A percentile compares a stretch with the other conserved stretches of the same genome.
Evolutionary conservation across 2,888 invertebrate genomes (phyloP).

Genomic region (Encarsia formosa): DNA sequence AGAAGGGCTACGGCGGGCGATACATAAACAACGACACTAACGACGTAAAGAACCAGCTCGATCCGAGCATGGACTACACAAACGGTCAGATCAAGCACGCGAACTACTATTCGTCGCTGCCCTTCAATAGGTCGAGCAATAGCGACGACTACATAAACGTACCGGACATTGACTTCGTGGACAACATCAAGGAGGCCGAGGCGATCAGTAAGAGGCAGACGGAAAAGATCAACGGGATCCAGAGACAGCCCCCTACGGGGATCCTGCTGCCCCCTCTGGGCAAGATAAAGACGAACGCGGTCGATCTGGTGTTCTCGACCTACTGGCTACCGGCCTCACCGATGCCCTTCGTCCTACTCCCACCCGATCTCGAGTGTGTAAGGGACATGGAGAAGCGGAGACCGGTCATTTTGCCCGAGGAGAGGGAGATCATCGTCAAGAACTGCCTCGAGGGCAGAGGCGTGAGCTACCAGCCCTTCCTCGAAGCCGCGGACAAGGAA

Average conservation of each 20-base stretch:
- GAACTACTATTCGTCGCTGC: constrained; percentile 27
- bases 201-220: constrained; percentile 15
- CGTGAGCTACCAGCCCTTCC: constrained; percentile 39
- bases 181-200: constrained; percentile 28
- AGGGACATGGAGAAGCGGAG: constrained; percentile 44
- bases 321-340: constrained; percentile 69
- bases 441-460: constrained; percentile 53
- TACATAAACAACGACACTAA: constrained; percentile 29
- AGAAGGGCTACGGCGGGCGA: constrained; percentile 18
- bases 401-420: constrained; percentile 30
- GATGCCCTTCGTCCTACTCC: constrained; percentile 56
- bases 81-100: constrained; percentile 34
- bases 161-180: constrained; percentile 30
- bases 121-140: constrained; percentile 22
- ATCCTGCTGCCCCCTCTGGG: constrained; percentile 44
- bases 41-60: constrained; percentile 28
- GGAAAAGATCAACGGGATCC: constrained; percentile 33
- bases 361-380: constrained; percentile 65
- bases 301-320: constrained; percentile 69
- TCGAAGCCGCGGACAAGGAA: constrained; percentile 41
- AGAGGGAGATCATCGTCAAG: constrained; percentile 39
- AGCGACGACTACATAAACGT: constrained; percentile 26
- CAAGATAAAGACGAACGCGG: constrained; percentile 47
- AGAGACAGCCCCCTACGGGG: constrained; percentile 45
- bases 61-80: constrained; percentile 39